Conservation (phyloP, 2,113 vertebrate species). For the Opisthocomus hoazin region DNA sequence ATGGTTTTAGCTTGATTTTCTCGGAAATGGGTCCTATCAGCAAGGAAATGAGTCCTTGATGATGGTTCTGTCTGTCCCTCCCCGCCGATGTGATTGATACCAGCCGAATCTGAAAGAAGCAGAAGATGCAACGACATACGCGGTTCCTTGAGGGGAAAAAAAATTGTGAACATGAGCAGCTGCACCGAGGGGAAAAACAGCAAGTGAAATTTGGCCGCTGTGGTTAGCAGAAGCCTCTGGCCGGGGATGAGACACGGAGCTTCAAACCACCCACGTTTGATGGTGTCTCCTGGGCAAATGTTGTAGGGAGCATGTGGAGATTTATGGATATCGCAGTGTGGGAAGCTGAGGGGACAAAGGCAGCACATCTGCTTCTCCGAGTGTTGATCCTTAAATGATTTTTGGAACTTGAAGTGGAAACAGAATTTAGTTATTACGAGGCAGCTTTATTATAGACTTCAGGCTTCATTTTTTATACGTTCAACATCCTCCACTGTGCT, state of each 20-base stretch:
- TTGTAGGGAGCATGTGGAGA: rapidly evolving
- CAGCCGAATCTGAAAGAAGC: neutral
- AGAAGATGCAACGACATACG: neutral
- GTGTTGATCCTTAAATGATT: rapidly evolving
- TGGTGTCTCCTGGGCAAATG: neutral
- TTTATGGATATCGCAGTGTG: neutral
- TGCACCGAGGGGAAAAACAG: neutral
- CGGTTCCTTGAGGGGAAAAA: neutral
- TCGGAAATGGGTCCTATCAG: constrained; percentile 30
- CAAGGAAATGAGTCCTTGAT: constrained; percentile 41
- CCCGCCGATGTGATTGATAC: neutral
- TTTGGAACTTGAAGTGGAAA: neutral
- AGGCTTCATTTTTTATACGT: neutral
- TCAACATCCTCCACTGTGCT: neutral
- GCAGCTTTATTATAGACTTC: neutral
- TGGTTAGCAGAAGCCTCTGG: neutral
- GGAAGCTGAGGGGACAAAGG: neutral
- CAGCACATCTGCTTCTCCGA: neutral
- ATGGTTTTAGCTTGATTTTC: constrained; percentile 27
- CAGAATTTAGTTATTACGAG: neutral
- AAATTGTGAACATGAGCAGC: neutral
- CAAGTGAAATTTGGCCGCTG: rapidly evolving
- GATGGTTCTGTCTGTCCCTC: neutral
- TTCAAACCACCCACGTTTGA: neutral
- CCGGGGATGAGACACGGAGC: neutral